A percentile compares a stretch with the other conserved stretches of the same genome.
These are phyloP conservation scores for Apantesis nais DNA, from an alignment of 2,888 invertebrate genomes.

Conservation along the genomic window DNA sequence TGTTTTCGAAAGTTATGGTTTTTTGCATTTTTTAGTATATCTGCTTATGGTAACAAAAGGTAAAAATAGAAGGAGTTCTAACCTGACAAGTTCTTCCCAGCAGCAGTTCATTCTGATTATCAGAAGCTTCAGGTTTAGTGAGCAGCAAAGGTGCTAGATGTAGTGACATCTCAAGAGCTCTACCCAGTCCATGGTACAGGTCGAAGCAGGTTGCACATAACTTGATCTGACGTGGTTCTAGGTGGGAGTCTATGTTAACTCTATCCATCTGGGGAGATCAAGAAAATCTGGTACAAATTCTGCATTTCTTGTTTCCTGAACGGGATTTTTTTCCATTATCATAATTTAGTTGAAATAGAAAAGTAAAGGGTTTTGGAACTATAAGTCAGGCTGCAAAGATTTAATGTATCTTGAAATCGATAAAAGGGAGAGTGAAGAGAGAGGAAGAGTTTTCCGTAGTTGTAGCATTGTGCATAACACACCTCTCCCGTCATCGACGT, in stretches of 20 bases:
- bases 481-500: neutral
- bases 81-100: slow-evolving; percentile 87
- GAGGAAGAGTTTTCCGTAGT: neutral
- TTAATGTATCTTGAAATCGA: neutral
- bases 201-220: slow-evolving; percentile 94
- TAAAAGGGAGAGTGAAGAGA: neutral
- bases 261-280: slow-evolving; percentile 72
- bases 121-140: slow-evolving; percentile 87
- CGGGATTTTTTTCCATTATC: neutral
- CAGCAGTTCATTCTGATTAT: slow-evolving; percentile 88
- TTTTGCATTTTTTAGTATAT: neutral
- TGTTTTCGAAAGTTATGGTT: neutral
- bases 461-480: neutral
- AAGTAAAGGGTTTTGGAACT: neutral
- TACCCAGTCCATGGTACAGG: slow-evolving; percentile 90
- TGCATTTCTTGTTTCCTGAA: neutral
- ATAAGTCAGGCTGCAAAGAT: neutral
- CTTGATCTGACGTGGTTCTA: slow-evolving; percentile 92
- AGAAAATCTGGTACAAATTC: neutral
- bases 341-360: neutral
- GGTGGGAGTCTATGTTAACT: slow-evolving; percentile 70
- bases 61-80: slow-evolving; percentile 1
- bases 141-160: slow-evolving; percentile 88
- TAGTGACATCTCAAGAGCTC: slow-evolving; percentile 92
- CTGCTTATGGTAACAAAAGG: neutral